Base-by-base conservation (phyloP, 37 sponge, comb jelly and placozoan genomes). In the Chondrosia reniformis region DNA sequence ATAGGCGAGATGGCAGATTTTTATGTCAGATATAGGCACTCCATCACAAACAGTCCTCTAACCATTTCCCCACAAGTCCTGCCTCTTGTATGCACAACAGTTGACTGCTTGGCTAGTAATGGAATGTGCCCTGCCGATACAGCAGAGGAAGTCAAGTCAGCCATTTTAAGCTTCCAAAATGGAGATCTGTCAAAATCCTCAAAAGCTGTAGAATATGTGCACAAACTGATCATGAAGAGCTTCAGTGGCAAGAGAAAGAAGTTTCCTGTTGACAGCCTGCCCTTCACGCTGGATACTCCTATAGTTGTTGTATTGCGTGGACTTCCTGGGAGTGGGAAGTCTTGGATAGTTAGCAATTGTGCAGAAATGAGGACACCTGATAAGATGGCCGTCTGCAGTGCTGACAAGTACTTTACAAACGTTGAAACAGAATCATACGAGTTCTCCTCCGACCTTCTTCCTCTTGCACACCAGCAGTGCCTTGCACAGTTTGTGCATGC, bases 311-410 rank as follows among this genome's bases (percentile, higher is more conserved):
- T 91, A n/a, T n/a, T 95, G 54, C 57, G 95, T 42, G 95, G 95
- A 17, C 73, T 95, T 7, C 95, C 95, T 27, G 95, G 95, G 3
- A 79, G 80, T 55, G 95, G 95, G 7, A 95, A 95, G 79, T 95
- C 94, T 12, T 77, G 62, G 49, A 67, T 93, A 27, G 78, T 81
- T 12, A 27, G 65, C 33, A 42, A 80, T 64, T 81, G 86, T 46
- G 56, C 82, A 19, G 93, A 85, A 41, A 46, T 32, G 31, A 45
- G 73, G 30, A 37, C 61, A 17, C 74, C 88, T 15, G 24, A 76
- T 10, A 25, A 63, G 34, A 38, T 83, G 4, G 76, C 82, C 27
- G 27, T 91, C 22, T 87, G 92, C 63, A 88, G 87, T 71, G 91
- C 95, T 19, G 95, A 95, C 39, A 69, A 57, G 0, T 88, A 73